Evolutionary conservation across 2,113 vertebrate genomes (phyloP).

Genomic region (Sporophila hypoxantha): DNA sequence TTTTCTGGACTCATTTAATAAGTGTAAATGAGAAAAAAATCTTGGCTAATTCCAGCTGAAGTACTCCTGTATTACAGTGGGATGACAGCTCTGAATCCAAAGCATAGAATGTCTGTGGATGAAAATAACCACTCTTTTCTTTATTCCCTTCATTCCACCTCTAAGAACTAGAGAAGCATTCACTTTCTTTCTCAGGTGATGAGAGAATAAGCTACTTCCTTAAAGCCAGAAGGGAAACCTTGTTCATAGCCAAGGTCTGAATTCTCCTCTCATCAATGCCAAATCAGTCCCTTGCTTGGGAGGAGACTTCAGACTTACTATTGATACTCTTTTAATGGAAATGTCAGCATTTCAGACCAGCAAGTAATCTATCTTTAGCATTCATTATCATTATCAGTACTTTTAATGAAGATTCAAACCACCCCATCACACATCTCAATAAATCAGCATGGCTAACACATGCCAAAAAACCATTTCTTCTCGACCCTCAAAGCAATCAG

Average conservation of each 20-base stretch:
- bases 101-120: neutral
- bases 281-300: neutral
- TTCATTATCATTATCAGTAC: neutral
- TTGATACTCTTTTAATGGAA: neutral
- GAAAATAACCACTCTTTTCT: neutral
- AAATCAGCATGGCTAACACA: neutral
- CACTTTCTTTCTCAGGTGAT: neutral
- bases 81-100: neutral
- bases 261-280: neutral
- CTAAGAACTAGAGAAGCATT: neutral
- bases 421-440: neutral
- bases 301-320: neutral
- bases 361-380: neutral
- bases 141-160: neutral
- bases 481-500: conserved; percentile 13
- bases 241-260: neutral
- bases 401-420: neutral
- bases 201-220: neutral
- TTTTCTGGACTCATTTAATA: neutral
- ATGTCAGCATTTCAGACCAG: neutral
- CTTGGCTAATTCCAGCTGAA: neutral
- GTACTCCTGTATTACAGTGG: neutral
- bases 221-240: neutral
- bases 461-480: neutral
- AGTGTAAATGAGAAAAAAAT: neutral